Conservation (phyloP, 2,888 invertebrate species). For the Ornithoptera priamus region DNA sequence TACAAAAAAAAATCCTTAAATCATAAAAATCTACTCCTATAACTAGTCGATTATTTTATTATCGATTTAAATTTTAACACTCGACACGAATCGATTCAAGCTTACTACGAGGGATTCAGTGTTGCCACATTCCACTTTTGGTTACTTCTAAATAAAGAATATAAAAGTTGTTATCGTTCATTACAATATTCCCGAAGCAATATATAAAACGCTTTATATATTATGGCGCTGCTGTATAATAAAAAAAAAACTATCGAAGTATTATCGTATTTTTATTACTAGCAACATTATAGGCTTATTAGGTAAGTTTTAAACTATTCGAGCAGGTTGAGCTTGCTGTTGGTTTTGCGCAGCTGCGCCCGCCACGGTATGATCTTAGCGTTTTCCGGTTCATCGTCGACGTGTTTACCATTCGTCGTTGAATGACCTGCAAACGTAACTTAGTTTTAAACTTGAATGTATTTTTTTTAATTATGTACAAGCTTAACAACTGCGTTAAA, state of each 20-base stretch:
- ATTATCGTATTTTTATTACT: slow-evolving; percentile 21
- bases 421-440: slow-evolving; percentile 55
- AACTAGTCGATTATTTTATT: neutral
- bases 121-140: neutral
- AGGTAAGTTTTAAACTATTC: slow-evolving; percentile 64
- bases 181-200: slow-evolving; percentile 7
- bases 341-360: slow-evolving; percentile 92
- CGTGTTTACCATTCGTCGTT: slow-evolving; percentile 62
- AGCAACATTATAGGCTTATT: slow-evolving; percentile 34
- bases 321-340: slow-evolving; percentile 91
- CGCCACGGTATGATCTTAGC: slow-evolving; percentile 93
- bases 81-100: neutral
- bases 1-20: slow-evolving; percentile 35
- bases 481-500: too few species aligned
- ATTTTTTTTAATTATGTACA: too few species aligned
- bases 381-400: slow-evolving; percentile 79
- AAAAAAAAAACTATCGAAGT: slow-evolving; percentile 24
- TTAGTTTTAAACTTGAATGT: too few species aligned
- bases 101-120: neutral
- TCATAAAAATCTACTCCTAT: slow-evolving; percentile 34
- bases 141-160: slow-evolving; percentile 21
- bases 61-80: slow-evolving; percentile 11
- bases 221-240: slow-evolving; percentile 49
- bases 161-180: slow-evolving; percentile 13
- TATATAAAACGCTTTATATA: slow-evolving; percentile 37